Conservation (phyloP, 2,797 vertebrate genomes). For the Spinus olivaceus region DNA sequence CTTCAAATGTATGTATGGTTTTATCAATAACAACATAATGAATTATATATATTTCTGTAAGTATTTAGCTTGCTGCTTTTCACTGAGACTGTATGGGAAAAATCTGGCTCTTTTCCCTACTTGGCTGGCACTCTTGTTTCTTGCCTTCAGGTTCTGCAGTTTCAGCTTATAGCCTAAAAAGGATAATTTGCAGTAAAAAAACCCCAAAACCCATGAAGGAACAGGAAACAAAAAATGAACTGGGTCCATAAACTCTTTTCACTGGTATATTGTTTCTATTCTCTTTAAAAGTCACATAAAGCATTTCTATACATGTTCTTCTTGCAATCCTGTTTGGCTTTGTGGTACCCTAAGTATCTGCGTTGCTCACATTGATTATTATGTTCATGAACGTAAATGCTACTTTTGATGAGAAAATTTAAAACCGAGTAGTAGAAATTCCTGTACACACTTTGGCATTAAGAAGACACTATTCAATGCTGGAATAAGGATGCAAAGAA, state of each 20-base stretch:
- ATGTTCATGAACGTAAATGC: not conserved
- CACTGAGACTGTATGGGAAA: not conserved
- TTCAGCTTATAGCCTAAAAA: not conserved
- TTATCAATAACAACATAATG: not conserved
- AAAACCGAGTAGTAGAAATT: not conserved
- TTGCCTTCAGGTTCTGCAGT: not conserved
- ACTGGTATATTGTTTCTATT: not conserved
- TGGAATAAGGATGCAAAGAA: not conserved
- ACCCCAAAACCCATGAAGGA: accelerated
- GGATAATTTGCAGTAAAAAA: not conserved
- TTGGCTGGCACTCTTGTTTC: not conserved
- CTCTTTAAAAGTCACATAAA: not conserved
- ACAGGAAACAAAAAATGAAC: not conserved
- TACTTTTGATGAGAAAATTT: not conserved
- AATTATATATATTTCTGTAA: not conserved
- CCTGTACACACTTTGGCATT: not conserved
- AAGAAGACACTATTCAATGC: not conserved
- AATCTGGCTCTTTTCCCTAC: not conserved
- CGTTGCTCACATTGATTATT: not conserved
- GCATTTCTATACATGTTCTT: not conserved
- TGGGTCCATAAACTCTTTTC: not conserved
- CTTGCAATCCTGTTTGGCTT: not conserved
- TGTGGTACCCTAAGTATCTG: not conserved
- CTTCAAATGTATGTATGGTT: not conserved
- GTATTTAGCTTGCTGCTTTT: not conserved